Evolutionary conservation across 2,797 vertebrate species (phyloP).

Genomic region (Peromyscus attwateri): DNA sequence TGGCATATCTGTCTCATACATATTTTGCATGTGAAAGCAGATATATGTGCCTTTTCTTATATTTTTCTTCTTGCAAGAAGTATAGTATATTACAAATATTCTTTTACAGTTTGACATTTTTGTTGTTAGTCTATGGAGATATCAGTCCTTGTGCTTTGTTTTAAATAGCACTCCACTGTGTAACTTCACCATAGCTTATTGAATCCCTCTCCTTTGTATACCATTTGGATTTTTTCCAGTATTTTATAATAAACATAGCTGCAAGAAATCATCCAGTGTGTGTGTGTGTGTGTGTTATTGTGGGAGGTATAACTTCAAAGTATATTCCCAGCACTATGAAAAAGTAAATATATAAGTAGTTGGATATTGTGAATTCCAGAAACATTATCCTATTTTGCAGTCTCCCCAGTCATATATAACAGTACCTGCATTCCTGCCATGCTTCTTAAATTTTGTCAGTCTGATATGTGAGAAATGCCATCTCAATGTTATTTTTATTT

Average conservation of each 20-base stretch:
- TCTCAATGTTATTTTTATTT: not conserved
- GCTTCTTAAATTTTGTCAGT: not conserved
- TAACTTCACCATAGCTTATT: not conserved
- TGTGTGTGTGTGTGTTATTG: not conserved
- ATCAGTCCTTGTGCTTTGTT: not conserved
- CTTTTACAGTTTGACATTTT: conserved; percentile 4
- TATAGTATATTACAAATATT: not conserved
- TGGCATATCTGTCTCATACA: not conserved
- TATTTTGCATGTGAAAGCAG: not conserved
- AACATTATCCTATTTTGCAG: too few relatives aligned
- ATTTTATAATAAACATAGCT: not conserved
- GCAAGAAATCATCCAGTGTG: not conserved
- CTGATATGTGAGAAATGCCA: not conserved
- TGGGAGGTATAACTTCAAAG: conserved; percentile 6
- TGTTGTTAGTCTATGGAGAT: conserved; percentile 9
- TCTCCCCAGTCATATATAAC: not conserved
- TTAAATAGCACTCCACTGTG: not conserved
- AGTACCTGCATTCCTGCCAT: not conserved
- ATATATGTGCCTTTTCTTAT: not conserved
- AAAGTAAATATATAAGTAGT: not conserved
- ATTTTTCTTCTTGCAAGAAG: not conserved
- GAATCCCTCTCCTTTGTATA: not conserved
- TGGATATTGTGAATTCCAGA: not conserved
- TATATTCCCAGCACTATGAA: conserved; percentile 22
- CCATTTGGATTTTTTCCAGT: not conserved